Base-by-base conservation (phyloP, 1,140 invertebrate genomes). In the Daktulosphaira vitifoliae region DNA sequence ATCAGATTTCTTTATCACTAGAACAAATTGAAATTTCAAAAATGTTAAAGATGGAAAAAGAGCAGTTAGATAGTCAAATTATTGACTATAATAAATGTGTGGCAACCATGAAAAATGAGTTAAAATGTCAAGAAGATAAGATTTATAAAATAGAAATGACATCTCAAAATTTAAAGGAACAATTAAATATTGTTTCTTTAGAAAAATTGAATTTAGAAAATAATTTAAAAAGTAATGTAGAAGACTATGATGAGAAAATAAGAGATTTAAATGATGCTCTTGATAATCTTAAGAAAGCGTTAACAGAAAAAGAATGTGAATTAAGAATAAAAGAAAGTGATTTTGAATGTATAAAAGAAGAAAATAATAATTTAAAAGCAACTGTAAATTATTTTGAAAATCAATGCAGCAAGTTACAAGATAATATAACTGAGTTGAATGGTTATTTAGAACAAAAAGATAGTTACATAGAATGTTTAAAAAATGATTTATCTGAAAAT, bases 281-380 rank as follows among this genome's bases (percentile, higher is more conserved):
- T 18, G 33, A 22, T 3, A 16, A 53, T 37, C 51, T 53, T 38
- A 37, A 37, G 20, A 53, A 38, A 3, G 11, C 8, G 33, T 37
- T 53, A 13, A 20, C n/a, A 3, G 33, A 22, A 1, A 11, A 33
- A 16, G 33, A 37, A 18, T 33, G 37, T 53, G 51, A 53, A 33
- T 48, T 62, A 48, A 62, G 46, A 29, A 5, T 18, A 33, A 62
- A 48, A 13, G 23, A 33, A 7, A 48, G 25, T 29, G 16, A 62
- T 46, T 22, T 62, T n/a, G 42, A 62, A 20, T 11, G 20, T 22
- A 9, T 5, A 6, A 62, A 1, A 29, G 5, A 48, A 62, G 42
- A 62, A n/a, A 48, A 62, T 29, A 46, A 48, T 48, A 46, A 33
- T 46, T 22, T 62, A 15, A 62, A 48, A 29, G 15, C 42, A 44